Evolutionary conservation across 2,797 vertebrate species (phyloP).

Genomic region (Cottoperca gobio): DNA sequence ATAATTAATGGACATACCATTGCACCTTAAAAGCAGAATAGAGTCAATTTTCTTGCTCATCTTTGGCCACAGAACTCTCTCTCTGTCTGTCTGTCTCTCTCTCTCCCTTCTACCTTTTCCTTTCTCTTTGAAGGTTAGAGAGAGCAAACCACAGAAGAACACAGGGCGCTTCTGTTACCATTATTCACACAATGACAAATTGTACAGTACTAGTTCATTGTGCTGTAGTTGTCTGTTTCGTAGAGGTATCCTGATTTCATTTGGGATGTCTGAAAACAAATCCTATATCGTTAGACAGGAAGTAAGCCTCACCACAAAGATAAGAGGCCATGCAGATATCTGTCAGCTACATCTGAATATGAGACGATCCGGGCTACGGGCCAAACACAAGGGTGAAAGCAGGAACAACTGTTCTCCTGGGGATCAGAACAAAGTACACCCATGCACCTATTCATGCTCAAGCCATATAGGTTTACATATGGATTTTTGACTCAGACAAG

Average conservation of each 20-base stretch:
- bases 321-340: constrained; percentile 63
- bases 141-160: constrained; percentile 60
- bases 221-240: constrained; percentile 52
- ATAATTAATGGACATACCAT: constrained; percentile 33
- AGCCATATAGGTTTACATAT: constrained; percentile 50
- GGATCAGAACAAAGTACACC: constrained; percentile 52
- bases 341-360: constrained; percentile 72
- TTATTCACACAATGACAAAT: constrained; percentile 61
- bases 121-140: constrained; percentile 51
- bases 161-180: constrained; percentile 46
- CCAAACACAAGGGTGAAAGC: constrained; percentile 65
- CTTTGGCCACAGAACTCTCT: not conserved
- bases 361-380: constrained; percentile 71
- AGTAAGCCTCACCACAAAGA: constrained; percentile 62
- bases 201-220: constrained; percentile 39
- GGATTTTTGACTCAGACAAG: constrained; percentile 22
- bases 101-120: constrained; percentile 1
- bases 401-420: constrained; percentile 55
- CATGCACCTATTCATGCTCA: constrained; percentile 30
- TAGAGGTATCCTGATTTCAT: constrained; percentile 58
- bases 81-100: not conserved
- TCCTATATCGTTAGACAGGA: constrained; percentile 64
- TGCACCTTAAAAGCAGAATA: constrained; percentile 15
- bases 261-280: constrained; percentile 65
- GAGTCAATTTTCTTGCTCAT: constrained; percentile 12